Base-by-base conservation (phyloP, 1,140 invertebrate species). In the Mamestra configurata region DNA sequence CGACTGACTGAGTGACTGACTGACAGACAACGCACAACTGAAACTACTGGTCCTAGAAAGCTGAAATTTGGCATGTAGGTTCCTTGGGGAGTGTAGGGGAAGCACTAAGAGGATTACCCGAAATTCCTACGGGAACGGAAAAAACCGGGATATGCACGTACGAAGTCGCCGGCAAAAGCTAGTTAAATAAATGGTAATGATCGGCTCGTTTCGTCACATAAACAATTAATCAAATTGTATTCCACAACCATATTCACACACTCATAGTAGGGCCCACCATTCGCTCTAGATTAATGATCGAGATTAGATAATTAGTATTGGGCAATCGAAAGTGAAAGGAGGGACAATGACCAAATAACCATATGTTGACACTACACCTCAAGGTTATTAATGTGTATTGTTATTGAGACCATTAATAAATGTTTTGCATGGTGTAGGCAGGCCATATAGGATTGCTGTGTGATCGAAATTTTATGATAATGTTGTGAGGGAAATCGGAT, bases 311-410 rank as follows among this genome's bases (percentile, higher is more conserved):
- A 90, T 91, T 87, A 86, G 66, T 81, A 87, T 92, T 92, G 85
- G 84, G 76, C 87, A 89, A 90, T 84, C 68, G 83, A 92, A 92
- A 90, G 90, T 90, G 90, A 90, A 92, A 92, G 90, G 86, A 86
- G 82, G 81, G 78, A 87, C 84, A 85, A 86, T 84, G 80, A 70
- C 66, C 79, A 86, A 85, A 87, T 82, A 77, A 73, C 71, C 79
- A 86, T 85, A 78, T 81, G 40, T 81, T 75, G 78, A 79, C 79
- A 84, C 71, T 43, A 49, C 27, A 3, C 11, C 31, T 40, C 71
- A 73, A 73, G 71, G 71, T 37, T 40, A 57, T 40, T 18, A 35
- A 64, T 64, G 59, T 27, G 22, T 27, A 40, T 73, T 73, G 31
- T 59, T 73, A 40, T 59, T 55, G 35, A 43, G 43, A 24, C 59